Base-by-base conservation (phyloP, 2,797 vertebrate genomes). In the Echiichthys vipera region DNA sequence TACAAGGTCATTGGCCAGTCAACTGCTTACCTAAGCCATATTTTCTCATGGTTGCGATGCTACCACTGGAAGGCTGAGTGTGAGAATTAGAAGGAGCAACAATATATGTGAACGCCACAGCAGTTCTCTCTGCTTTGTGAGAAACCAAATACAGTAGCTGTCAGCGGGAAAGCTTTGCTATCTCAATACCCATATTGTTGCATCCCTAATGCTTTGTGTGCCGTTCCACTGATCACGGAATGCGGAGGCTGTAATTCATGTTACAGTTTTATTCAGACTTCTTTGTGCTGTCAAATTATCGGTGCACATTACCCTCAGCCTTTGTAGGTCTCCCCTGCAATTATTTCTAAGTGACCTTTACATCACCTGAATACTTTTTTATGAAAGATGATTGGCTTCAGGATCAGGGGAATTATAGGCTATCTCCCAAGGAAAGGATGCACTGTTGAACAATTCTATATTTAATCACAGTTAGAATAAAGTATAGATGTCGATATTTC, bases 111-210 rank as follows among this genome's bases (percentile, higher is more conserved):
- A 65, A 76, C 66, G 56, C 65, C 10, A 24, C 65, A 81, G 74
- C 79, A 30, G 67, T 74, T 85, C 65, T 39, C 32, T 69, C 54
- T 32, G 49, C 71, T 82, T 82, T 69, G 77, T 84, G 77, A 74
- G 25, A 69, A 77, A 78, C 24, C 64, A 58, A 79, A 78, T 43
- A 71, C 61, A 71, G 75, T 30, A 36, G 76, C 86, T 74, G 74
- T 72, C 76, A 84, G 74, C 58, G 65, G 47, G 50, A 76, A 80
- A 55, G 69, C 81, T 71, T 74, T 65, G 68, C 71, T 77, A 78
- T 89, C 84, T 87, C 84, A 78, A 73, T 81, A 57, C 62, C 58
- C 73, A 71, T 71, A 76, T 84, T 84, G 77, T 88, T 82, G 68
- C 67, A 59, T 77, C 58, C 72, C 67, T 81, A 83, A 84, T 78